These are phyloP conservation scores for Salmo trutta DNA, from an alignment of 2,797 vertebrate species.

Conservation along the genomic window DNA sequence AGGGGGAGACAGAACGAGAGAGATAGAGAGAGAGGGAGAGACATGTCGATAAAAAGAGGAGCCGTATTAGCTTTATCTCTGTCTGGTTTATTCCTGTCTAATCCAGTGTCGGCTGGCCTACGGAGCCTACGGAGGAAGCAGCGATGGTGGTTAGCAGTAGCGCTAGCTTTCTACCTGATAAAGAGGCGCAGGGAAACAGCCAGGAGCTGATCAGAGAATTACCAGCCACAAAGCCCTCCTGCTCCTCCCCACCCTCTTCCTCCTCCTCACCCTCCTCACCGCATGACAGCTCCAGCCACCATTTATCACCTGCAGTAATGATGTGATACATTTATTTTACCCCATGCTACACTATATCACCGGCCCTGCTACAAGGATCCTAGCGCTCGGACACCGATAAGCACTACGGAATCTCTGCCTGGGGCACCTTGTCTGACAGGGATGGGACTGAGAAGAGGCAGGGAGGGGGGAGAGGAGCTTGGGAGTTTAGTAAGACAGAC, in stretches of 20 bases:
- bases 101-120: neutral
- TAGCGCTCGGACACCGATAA: constrained; percentile 63
- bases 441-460: neutral
- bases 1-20: constrained; percentile 10
- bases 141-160: neutral
- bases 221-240: neutral
- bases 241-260: neutral
- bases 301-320: constrained; percentile 57
- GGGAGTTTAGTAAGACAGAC: constrained; percentile 46
- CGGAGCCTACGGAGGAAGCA: constrained; percentile 9
- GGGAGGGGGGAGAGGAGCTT: constrained; percentile 25
- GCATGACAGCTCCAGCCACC: constrained; percentile 41
- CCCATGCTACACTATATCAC: constrained; percentile 31
- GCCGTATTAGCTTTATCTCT: too few relatives aligned
- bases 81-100: too few relatives aligned
- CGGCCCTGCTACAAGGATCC: constrained; percentile 45
- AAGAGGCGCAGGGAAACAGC: constrained; percentile 29
- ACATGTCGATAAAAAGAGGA: neutral
- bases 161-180: constrained; percentile 34
- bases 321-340: constrained; percentile 59
- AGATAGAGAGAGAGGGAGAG: neutral
- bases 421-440: constrained; percentile 31
- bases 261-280: neutral
- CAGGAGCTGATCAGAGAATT: constrained; percentile 28
- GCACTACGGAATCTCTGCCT: constrained; percentile 49